These are phyloP conservation scores for Chironomus riparius DNA, from an alignment of 2,888 invertebrate species.

Conservation along the genomic window DNA sequence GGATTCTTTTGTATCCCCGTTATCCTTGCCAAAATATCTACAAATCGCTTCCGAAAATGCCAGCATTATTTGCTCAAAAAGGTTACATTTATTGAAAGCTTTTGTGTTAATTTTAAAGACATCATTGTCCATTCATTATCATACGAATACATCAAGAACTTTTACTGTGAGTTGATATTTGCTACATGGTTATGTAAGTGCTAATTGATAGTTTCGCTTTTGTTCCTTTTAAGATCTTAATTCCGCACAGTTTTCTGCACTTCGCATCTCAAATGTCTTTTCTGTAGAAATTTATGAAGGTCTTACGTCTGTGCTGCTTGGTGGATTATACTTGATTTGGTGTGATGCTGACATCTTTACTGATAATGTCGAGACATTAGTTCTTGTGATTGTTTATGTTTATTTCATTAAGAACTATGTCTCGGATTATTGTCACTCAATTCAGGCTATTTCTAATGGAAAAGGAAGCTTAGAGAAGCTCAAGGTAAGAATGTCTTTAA, in stretches of 20 bases:
- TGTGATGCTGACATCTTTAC: slow-evolving; percentile 27
- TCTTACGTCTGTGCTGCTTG: slow-evolving; percentile 23
- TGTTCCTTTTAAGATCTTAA: slow-evolving; percentile 5
- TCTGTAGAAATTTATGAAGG: slow-evolving; percentile 16
- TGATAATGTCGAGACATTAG: slow-evolving; percentile 20
- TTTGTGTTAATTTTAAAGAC: slow-evolving; percentile 26
- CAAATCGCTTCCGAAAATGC: slow-evolving; percentile 14
- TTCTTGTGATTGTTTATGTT: slow-evolving; percentile 26
- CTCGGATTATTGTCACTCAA: slow-evolving; percentile 18
- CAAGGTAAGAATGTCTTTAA: neutral
- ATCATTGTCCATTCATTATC: slow-evolving; percentile 12
- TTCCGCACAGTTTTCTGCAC: slow-evolving; percentile 18
- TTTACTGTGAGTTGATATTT: slow-evolving; percentile 5
- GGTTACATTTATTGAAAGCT: slow-evolving; percentile 15
- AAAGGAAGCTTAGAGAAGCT: slow-evolving; percentile 19
- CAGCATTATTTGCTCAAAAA: slow-evolving; percentile 22
- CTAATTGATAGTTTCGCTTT: neutral
- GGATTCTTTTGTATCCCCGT: slow-evolving; percentile 25
- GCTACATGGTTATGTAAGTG: neutral
- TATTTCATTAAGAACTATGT: slow-evolving; percentile 25
- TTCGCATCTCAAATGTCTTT: neutral
- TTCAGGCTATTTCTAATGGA: slow-evolving; percentile 14
- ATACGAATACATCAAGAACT: slow-evolving; percentile 21
- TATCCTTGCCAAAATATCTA: slow-evolving; percentile 21
- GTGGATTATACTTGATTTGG: slow-evolving; percentile 28